Evolutionary conservation across 1,140 invertebrate species (phyloP).

Genomic region (Drosophila melanogaster): DNA sequence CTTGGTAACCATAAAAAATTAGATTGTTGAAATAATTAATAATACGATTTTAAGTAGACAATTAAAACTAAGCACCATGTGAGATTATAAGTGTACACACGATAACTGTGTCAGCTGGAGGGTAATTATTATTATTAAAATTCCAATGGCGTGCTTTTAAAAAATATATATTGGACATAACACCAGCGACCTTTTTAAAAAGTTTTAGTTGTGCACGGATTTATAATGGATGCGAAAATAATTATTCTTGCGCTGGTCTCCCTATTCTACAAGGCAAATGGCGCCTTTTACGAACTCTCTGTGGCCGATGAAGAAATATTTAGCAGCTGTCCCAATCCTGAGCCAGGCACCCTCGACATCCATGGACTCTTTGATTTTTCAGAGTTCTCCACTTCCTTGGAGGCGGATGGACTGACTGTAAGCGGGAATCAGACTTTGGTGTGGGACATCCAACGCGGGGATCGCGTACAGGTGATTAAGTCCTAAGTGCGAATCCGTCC

Average conservation of each 20-base stretch:
- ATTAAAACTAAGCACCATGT: not conserved
- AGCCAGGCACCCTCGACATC: conserved; percentile 4
- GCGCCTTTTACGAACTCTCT: not conserved
- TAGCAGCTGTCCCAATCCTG: not conserved
- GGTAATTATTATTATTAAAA: not conserved
- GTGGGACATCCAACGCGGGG: conserved; percentile 16
- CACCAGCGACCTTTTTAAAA: not conserved
- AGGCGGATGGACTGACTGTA: not conserved
- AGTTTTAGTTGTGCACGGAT: not conserved
- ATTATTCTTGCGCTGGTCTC: not conserved
- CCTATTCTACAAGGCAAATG: not conserved
- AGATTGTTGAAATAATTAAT: too few relatives aligned
- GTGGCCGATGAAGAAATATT: conserved; percentile 7
- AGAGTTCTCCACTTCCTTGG: not conserved
- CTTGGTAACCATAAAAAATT: too few relatives aligned
- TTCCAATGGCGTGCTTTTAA: not conserved
- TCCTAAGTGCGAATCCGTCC: too few relatives aligned
- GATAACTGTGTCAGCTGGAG: not conserved
- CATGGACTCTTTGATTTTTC: not conserved
- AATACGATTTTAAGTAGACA: too few relatives aligned
- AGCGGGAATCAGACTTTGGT: not conserved
- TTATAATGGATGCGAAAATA: not conserved
- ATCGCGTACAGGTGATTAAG: conserved; percentile 9
- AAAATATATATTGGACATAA: not conserved
- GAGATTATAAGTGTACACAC: not conserved